Conservation (phyloP, 2,797 vertebrate species). For the Lutjanus argentimaculatus region DNA sequence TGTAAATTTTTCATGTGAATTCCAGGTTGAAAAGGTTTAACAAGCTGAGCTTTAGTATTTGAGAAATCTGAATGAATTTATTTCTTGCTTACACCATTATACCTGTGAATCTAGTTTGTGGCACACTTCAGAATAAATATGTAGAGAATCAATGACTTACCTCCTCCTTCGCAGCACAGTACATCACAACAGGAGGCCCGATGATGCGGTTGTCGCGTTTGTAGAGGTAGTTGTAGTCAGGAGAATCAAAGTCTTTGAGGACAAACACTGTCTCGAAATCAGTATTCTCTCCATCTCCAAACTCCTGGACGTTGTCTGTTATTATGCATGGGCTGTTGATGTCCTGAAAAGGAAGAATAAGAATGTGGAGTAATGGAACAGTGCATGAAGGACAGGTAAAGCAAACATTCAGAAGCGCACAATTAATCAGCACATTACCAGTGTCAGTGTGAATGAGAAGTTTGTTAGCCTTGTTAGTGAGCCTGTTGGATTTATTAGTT, state of each 20-base stretch:
- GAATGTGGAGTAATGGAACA: not conserved
- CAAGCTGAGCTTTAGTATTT: not conserved
- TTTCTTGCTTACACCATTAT: not conserved
- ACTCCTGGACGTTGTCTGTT: slow-evolving; percentile 89
- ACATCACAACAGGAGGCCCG: slow-evolving; percentile 93
- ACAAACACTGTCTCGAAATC: slow-evolving; percentile 94
- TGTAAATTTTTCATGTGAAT: slow-evolving; percentile 6
- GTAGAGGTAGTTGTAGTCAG: slow-evolving; percentile 90
- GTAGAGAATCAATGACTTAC: slow-evolving; percentile 74
- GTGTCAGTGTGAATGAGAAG: not conserved
- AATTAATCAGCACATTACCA: slow-evolving; percentile 5
- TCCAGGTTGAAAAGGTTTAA: not conserved
- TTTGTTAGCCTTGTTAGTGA: slow-evolving; percentile 31
- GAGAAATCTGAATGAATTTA: not conserved
- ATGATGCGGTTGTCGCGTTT: slow-evolving; percentile 92
- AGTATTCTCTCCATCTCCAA: slow-evolving; percentile 89
- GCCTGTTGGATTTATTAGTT: not conserved
- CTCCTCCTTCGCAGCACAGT: slow-evolving; percentile 91
- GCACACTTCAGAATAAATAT: slow-evolving; percentile 2
- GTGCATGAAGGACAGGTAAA: not conserved
- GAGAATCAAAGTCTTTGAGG: slow-evolving; percentile 90
- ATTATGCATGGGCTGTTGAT: slow-evolving; percentile 90
- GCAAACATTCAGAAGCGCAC: not conserved
- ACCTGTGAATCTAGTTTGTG: not conserved
- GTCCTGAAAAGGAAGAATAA: slow-evolving; percentile 83